A percentile compares a stretch with the other conserved stretches of the same genome.
Evolutionary conservation across 2,888 invertebrate genomes (phyloP).

Genomic region (Timandra comae): DNA sequence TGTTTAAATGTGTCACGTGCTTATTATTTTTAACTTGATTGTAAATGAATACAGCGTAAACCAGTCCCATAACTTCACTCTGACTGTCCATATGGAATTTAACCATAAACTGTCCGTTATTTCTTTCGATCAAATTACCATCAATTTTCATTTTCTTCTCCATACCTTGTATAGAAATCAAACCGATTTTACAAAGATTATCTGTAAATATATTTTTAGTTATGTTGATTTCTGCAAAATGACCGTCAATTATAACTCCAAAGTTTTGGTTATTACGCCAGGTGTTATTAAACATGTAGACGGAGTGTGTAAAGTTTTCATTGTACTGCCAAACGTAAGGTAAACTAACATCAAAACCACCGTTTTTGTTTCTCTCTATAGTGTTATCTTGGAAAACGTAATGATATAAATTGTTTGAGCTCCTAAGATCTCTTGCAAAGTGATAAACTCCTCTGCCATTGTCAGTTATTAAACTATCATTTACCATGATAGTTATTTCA

Average conservation of each 20-base stretch:
- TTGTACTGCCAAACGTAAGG: constrained; percentile 98
- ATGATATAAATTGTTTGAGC: constrained; percentile 98
- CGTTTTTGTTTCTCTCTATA: constrained; percentile 88
- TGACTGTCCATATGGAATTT: constrained; percentile 94
- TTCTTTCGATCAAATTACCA: constrained; percentile 86
- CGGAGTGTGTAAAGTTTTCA: constrained; percentile 94
- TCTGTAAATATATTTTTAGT: constrained; percentile 89
- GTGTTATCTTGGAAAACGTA: constrained; percentile 92
- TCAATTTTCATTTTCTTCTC: constrained; percentile 94
- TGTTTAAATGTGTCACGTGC: constrained; percentile 50
- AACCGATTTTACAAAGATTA: constrained; percentile 88
- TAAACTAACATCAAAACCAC: constrained; percentile 91
- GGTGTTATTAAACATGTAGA: constrained; percentile 90
- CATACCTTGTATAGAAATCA: constrained; percentile 93
- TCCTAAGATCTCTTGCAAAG: constrained; percentile 93
- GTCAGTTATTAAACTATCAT: constrained; percentile 88
- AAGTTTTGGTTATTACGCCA: constrained; percentile 93
- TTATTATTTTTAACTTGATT: constrained; percentile 87
- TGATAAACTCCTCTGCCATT: constrained; percentile 93
- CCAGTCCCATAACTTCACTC: constrained; percentile 92
- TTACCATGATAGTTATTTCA: constrained; percentile 92
- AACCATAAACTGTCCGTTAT: constrained; percentile 88
- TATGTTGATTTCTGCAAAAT: constrained; percentile 93
- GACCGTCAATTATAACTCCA: constrained; percentile 91
- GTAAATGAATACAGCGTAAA: constrained; percentile 85